phyloP scores from a whole-genome alignment of 2,113 vertebrate genomes.

The Platysternon megacephalum region DNA sequence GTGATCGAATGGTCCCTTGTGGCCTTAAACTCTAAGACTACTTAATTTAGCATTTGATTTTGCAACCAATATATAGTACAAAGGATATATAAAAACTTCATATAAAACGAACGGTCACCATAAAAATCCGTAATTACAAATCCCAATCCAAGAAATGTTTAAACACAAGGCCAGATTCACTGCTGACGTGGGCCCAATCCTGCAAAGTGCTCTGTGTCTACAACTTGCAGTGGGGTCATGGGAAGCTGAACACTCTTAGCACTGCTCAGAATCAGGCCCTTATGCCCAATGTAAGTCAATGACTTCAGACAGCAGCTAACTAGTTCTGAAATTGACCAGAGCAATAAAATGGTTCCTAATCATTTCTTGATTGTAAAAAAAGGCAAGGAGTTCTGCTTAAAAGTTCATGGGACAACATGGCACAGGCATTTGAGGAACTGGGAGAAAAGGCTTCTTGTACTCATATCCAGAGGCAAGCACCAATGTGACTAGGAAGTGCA shows the following conservation, averaged over 20 bases:
- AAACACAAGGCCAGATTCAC: not conserved
- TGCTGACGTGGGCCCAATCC: not conserved
- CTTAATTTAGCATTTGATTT: not conserved
- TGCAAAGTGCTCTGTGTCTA: not conserved
- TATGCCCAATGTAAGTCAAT: not conserved
- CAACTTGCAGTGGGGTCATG: not conserved
- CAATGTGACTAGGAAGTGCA: not conserved
- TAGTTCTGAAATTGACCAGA: not conserved
- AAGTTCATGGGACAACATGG: not conserved
- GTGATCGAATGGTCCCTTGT: not conserved
- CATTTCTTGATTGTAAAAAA: not conserved
- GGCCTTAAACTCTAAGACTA: not conserved
- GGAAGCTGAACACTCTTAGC: not conserved
- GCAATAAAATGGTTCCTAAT: not conserved
- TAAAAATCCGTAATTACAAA: not conserved
- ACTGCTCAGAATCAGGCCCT: not conserved
- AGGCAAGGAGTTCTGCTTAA: not conserved
- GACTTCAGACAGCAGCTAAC: not conserved
- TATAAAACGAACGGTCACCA: not conserved
- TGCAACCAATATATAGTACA: not conserved
- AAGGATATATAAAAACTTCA: not conserved
- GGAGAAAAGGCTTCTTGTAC: not conserved
- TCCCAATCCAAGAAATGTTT: not conserved
- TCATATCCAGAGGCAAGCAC: not conserved
- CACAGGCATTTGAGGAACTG: not conserved